Evolutionary conservation across 2,113 vertebrate species (phyloP).

Genomic region (Vombatus ursinus): DNA sequence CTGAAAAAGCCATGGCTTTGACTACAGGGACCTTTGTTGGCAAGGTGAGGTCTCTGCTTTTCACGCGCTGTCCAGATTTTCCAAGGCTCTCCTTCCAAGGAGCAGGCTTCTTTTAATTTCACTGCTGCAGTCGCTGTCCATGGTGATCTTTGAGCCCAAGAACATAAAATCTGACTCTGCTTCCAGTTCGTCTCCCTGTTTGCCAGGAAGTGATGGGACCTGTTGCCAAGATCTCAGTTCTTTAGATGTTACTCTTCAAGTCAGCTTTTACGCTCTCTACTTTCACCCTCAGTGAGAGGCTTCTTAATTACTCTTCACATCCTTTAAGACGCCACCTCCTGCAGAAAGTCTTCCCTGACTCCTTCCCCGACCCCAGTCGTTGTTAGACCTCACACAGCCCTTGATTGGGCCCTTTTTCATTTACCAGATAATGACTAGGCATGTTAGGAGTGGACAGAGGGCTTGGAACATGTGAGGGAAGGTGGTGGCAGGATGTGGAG

Average conservation of each 20-base stretch:
- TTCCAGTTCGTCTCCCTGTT: not conserved
- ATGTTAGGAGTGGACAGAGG: too few species aligned
- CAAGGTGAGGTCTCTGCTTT: too few species aligned
- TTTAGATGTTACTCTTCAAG: not conserved
- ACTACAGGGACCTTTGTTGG: too few species aligned
- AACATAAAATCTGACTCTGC: not conserved
- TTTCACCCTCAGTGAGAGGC: not conserved
- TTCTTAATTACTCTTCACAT: not conserved
- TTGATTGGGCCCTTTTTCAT: too few species aligned
- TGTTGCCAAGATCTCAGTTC: not conserved
- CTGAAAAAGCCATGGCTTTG: too few species aligned
- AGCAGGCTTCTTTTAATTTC: not conserved
- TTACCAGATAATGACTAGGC: too few species aligned
- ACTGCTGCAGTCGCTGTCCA: not conserved
- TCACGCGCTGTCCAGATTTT: too few species aligned
- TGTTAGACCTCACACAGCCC: too few species aligned
- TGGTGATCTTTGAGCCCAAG: not conserved
- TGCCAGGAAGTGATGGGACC: not conserved
- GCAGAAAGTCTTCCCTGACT: too few species aligned
- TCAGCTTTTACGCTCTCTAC: not conserved
- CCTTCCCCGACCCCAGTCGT: too few species aligned
- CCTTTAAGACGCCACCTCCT: not conserved
- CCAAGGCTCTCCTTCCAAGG: not conserved
- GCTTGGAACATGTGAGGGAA: too few species aligned
- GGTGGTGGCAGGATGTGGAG: too few species aligned